These are phyloP conservation scores for Pluvialis apricaria DNA, from an alignment of 2,113 vertebrate genomes.

Conservation along the genomic window DNA sequence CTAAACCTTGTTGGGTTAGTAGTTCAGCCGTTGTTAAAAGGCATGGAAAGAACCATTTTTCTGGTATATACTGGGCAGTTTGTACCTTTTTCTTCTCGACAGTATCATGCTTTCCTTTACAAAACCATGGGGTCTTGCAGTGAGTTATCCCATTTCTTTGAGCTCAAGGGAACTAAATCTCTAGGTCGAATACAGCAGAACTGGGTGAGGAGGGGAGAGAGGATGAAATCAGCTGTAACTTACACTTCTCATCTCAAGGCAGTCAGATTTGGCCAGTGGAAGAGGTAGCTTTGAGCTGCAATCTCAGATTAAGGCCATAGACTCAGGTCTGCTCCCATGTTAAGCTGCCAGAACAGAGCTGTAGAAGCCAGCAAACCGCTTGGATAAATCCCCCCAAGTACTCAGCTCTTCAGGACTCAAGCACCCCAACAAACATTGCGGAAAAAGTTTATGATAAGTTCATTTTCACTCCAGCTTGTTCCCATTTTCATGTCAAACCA, in stretches of 20 bases:
- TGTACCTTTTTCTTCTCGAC: background rate
- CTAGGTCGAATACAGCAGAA: background rate
- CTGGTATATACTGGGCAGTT: background rate
- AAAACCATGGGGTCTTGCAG: background rate
- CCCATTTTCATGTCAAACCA: background rate
- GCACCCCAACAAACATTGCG: background rate
- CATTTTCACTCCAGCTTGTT: background rate
- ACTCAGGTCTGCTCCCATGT: background rate
- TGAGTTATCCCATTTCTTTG: background rate
- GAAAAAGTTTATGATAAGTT: background rate
- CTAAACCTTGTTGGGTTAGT: background rate
- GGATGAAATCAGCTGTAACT: background rate
- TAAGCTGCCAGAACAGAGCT: background rate
- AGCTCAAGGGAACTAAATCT: background rate
- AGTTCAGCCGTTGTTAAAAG: background rate
- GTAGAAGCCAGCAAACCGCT: background rate
- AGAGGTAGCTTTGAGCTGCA: slow-evolving; percentile 39
- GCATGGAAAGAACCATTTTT: background rate
- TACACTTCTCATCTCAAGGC: background rate
- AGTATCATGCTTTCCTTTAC: background rate
- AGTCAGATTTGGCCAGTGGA: background rate
- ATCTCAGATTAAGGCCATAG: slow-evolving; percentile 9
- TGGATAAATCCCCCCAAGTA: background rate
- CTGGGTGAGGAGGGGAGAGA: background rate
- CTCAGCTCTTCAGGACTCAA: background rate